Conservation (phyloP, 2,797 vertebrate genomes). For the Channa striata region DNA sequence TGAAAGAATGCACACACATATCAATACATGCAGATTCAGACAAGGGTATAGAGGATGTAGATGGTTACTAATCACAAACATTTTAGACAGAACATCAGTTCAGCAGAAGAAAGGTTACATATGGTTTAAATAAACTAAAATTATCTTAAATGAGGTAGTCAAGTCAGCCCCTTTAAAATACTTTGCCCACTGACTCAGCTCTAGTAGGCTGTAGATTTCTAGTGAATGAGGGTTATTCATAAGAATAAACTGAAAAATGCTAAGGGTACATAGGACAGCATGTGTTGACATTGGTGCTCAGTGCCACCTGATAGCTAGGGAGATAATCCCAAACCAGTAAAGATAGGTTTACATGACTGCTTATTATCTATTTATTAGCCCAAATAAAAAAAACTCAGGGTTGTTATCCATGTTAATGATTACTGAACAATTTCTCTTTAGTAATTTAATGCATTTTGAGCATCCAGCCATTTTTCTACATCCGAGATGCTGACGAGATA, state of each 20-base stretch:
- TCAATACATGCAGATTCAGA: slow-evolving; percentile 29
- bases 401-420: neutral
- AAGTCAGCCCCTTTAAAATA: slow-evolving; percentile 18
- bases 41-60: neutral
- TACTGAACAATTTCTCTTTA: neutral
- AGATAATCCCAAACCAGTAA: slow-evolving; percentile 54
- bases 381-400: neutral
- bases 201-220: neutral
- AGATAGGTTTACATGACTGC: slow-evolving; percentile 48
- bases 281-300: slow-evolving; percentile 47
- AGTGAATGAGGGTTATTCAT: neutral
- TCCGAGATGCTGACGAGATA: slow-evolving; percentile 24
- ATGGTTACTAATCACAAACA: slow-evolving; percentile 21
- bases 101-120: slow-evolving; percentile 29
- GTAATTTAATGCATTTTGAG: too few relatives aligned
- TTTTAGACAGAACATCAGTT: slow-evolving; percentile 24
- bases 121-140: neutral
- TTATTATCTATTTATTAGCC: slow-evolving; percentile 65
- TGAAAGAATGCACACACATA: slow-evolving; percentile 59
- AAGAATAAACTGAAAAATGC: neutral
- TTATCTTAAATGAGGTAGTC: neutral
- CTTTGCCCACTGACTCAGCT: too few relatives aligned
- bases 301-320: slow-evolving; percentile 60
- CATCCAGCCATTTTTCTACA: neutral
- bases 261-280: slow-evolving; percentile 23